These are phyloP conservation scores for Muschampia plurimacula DNA, from an alignment of 2,888 invertebrate species.

Conservation along the genomic window DNA sequence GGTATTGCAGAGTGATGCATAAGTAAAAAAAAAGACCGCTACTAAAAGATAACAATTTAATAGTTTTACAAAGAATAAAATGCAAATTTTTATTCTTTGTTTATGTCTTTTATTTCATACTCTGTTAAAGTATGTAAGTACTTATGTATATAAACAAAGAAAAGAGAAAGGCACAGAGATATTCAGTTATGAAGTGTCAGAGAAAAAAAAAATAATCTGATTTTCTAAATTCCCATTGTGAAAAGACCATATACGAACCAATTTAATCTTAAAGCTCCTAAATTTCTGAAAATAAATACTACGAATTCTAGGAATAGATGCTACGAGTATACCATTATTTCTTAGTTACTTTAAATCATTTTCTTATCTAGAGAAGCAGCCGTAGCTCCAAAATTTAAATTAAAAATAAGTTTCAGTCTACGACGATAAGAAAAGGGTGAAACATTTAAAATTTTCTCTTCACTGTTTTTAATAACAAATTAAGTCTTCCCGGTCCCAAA, in stretches of 20 bases:
- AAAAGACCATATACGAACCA: too few relatives aligned
- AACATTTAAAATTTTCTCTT: slow-evolving; percentile 41
- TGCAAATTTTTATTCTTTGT: background rate
- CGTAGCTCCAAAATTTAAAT: slow-evolving; percentile 23
- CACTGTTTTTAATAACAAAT: slow-evolving; percentile 45
- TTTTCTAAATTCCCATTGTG: too few relatives aligned
- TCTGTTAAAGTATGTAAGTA: too few relatives aligned
- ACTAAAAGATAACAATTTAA: background rate
- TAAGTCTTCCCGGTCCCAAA: slow-evolving; percentile 40
- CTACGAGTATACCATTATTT: background rate
- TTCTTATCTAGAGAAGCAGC: slow-evolving; percentile 18
- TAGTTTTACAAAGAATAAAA: background rate
- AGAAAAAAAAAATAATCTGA: too few relatives aligned
- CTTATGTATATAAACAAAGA: too few relatives aligned
- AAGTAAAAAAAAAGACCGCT: too few relatives aligned
- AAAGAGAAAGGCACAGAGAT: too few relatives aligned
- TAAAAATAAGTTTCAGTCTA: slow-evolving; percentile 14
- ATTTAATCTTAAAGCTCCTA: background rate
- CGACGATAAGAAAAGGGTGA: slow-evolving; percentile 22
- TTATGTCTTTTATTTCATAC: too few relatives aligned
- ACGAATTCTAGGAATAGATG: background rate
- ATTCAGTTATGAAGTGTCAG: background rate
- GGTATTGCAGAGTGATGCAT: too few relatives aligned
- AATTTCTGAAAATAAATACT: too few relatives aligned
- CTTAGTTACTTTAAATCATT: slow-evolving; percentile 17